phyloP scores from a whole-genome alignment of 2,797 vertebrate species.

The Oreochromis grahami region DNA sequence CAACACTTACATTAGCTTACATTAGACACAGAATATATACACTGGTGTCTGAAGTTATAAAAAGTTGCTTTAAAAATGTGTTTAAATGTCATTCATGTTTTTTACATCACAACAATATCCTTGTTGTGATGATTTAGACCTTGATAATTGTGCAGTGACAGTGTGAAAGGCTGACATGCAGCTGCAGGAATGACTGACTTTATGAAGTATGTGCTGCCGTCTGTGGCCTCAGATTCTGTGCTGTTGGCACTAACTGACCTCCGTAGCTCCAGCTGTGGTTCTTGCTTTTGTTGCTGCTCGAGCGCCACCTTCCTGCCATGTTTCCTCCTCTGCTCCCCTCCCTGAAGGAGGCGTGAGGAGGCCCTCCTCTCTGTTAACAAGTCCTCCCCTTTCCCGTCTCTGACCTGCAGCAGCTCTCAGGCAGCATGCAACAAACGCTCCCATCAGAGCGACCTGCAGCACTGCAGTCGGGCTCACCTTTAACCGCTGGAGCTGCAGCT shows the following conservation, averaged over 20 bases:
- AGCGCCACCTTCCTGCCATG: constrained; percentile 72
- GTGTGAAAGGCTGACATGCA: neutral
- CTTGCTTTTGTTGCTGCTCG: constrained; percentile 31
- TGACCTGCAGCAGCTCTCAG: constrained; percentile 56
- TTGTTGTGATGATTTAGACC: neutral
- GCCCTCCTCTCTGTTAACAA: constrained; percentile 21
- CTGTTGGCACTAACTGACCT: neutral
- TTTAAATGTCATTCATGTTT: neutral
- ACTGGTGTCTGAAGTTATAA: neutral
- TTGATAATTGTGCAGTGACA: neutral
- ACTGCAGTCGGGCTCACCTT: constrained; percentile 7
- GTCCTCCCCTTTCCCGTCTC: constrained; percentile 40
- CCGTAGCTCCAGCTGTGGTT: neutral
- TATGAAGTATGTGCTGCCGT: neutral
- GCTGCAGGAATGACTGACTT: neutral
- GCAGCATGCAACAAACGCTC: constrained; percentile 65
- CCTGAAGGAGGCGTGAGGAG: neutral
- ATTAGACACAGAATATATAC: neutral
- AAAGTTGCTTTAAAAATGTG: neutral
- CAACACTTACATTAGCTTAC: neutral
- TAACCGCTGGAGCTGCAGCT: constrained; percentile 2
- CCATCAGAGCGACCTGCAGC: constrained; percentile 61
- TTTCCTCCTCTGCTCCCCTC: neutral
- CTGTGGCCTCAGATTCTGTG: neutral
- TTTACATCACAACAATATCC: neutral